phyloP scores from a whole-genome alignment of 2,888 invertebrate genomes.

The Flabesymbios commensalis region DNA sequence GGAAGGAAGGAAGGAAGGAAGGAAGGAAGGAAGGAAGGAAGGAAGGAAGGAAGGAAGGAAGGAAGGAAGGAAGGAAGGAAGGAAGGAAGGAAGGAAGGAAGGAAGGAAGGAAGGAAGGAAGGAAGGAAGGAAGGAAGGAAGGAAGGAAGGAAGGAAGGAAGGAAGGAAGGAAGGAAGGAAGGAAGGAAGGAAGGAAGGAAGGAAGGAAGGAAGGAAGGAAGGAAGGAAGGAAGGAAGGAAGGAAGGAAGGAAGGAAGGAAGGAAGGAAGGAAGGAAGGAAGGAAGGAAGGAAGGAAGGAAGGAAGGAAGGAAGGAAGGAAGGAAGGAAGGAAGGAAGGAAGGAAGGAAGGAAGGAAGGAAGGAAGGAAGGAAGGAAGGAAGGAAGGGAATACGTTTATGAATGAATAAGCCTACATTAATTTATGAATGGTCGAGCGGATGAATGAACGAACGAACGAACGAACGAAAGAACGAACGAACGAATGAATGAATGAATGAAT shows the following conservation, averaged over 20 bases:
- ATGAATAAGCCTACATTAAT: too few species aligned
- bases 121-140: slow-evolving; percentile 35
- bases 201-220: slow-evolving; percentile 23
- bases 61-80: slow-evolving; percentile 33
- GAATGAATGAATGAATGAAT: too few species aligned
- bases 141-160: slow-evolving; percentile 36
- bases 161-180: slow-evolving; percentile 35
- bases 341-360: slow-evolving; percentile 1
- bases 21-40: slow-evolving; percentile 31
- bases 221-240: slow-evolving; percentile 24
- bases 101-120: slow-evolving; percentile 33
- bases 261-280: slow-evolving; percentile 9
- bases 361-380: slow-evolving; percentile 5
- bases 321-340: slow-evolving; percentile 6
- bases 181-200: slow-evolving; percentile 22
- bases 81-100: slow-evolving; percentile 32
- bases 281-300: slow-evolving; percentile 9
- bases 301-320: slow-evolving; percentile 9
- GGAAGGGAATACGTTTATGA: background rate
- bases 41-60: slow-evolving; percentile 33
- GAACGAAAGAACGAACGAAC: too few species aligned
- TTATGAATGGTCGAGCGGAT: too few species aligned
- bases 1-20: slow-evolving; percentile 7
- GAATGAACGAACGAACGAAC: too few species aligned
- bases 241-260: slow-evolving; percentile 16